Evolutionary conservation across 2,888 invertebrate species (phyloP), one percentile per base, ranked within the genome.

Genomic region (Branchipolynoe longqiensis): DNA sequence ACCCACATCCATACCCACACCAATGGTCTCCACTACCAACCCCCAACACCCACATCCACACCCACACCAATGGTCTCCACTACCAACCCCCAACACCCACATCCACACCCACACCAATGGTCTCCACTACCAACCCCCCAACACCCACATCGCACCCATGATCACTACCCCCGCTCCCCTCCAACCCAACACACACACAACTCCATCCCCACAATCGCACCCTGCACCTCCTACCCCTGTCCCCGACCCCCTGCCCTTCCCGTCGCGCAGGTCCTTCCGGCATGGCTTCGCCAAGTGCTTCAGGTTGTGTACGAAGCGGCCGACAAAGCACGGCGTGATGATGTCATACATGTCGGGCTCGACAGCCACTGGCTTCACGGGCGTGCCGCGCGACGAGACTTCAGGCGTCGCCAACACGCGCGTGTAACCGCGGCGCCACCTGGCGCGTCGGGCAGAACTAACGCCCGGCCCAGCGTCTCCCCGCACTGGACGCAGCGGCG

Each of bases 301-400:
- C 69, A 33, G 69, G 2, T 33, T 69, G 0, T 69, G 69, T 22
- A 69, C 38, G 38, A 69, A 36, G 38, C 69, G 69, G 33, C 69
- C 69, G 1, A 69, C 38, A 38, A 69, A 33, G 38, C 33, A n/a
- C n/a, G n/a, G 69, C 36, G 69, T 36, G 38, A 38, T 69, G 69
- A 69, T 38, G 38, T 69, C 69, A 69, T 69, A 69, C 69, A 69
- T 69, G 69, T 69, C 69, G 38, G 69, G 36, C 22, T 69, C 69
- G 14, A 69, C 69, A 38, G 62, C 62, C 12, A 69, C 69, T 14
- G 69, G 36, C 3, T 69, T 69, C 36, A 69, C 69, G 14, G 69
- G 69, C 14, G 38, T 69, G 1, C 4, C 69, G 22, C 69, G 69
- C 1, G 69, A 69, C 36, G 69, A 69, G 36, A 14, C 38, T 14